Conservation (phyloP, 2,113 vertebrate species). For the Montifringilla adamsi region DNA sequence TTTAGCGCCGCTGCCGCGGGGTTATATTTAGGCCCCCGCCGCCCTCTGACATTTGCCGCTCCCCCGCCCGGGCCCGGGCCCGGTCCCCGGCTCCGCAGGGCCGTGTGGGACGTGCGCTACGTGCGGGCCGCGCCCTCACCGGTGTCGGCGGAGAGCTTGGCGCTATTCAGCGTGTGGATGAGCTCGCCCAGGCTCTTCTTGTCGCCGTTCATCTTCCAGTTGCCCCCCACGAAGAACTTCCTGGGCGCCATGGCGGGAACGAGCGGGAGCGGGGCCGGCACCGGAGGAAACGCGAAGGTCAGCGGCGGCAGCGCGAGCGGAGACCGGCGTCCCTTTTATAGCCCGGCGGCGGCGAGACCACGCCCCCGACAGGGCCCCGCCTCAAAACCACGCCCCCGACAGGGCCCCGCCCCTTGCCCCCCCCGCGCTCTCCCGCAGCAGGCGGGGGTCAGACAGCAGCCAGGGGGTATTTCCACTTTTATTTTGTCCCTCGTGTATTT, state of each 20-base stretch:
- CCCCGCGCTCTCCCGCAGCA: background rate
- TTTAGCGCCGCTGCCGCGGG: background rate
- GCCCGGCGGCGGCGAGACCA: background rate
- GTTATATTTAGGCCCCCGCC: constrained; percentile 46
- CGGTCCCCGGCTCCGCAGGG: background rate
- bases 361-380: background rate
- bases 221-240: constrained; percentile 96
- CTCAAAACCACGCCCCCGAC: accelerated
- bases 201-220: constrained; percentile 99
- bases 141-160: constrained; percentile 83
- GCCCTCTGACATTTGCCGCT: constrained; percentile 61
- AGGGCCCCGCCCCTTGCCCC: accelerated
- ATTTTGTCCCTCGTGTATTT: constrained; percentile 59
- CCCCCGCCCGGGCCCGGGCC: background rate
- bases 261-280: accelerated
- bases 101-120: constrained; percentile 14
- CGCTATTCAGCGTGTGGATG: constrained; percentile 84
- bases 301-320: background rate
- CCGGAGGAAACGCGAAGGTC: constrained; percentile 23
- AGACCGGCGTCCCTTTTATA: background rate
- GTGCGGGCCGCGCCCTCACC: constrained; percentile 74
- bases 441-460: background rate
- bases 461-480: background rate
- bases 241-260: constrained; percentile 81
- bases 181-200: constrained; percentile 91